phyloP scores from a whole-genome alignment of 2,797 vertebrate genomes.

The Momotus momota region DNA sequence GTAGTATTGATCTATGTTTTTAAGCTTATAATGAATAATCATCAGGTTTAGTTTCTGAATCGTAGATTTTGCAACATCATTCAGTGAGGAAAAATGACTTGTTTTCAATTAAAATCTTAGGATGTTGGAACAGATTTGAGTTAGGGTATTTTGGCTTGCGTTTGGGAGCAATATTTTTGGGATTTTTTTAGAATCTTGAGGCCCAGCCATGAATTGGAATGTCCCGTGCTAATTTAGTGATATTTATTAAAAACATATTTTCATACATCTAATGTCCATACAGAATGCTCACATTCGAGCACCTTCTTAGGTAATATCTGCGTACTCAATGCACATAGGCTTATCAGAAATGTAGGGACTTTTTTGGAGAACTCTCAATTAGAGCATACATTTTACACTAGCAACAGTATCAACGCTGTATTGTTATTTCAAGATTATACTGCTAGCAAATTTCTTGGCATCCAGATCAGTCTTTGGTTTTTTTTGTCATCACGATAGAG shows the following conservation, averaged over 20 bases:
- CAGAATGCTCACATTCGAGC: not conserved
- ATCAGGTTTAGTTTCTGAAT: not conserved
- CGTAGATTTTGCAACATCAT: rapidly evolving
- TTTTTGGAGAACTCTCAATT: not conserved
- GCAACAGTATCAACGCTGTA: not conserved
- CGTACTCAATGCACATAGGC: not conserved
- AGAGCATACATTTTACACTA: not conserved
- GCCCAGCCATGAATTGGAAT: not conserved
- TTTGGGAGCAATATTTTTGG: not conserved
- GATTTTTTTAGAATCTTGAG: not conserved
- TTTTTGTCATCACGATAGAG: not conserved
- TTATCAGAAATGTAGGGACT: not conserved
- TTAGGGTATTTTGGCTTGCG: not conserved
- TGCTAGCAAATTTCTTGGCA: not conserved
- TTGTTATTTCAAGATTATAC: not conserved
- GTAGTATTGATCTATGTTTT: not conserved
- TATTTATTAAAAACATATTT: not conserved
- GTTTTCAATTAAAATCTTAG: not conserved
- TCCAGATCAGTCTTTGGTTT: not conserved
- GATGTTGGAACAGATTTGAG: not conserved
- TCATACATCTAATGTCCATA: not conserved
- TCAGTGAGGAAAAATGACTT: not conserved
- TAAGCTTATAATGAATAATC: not conserved
- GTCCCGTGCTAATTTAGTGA: not conserved
- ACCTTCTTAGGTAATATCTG: not conserved